Conservation (phyloP, 2,797 vertebrate species). For the Aeoliscus strigatus region DNA sequence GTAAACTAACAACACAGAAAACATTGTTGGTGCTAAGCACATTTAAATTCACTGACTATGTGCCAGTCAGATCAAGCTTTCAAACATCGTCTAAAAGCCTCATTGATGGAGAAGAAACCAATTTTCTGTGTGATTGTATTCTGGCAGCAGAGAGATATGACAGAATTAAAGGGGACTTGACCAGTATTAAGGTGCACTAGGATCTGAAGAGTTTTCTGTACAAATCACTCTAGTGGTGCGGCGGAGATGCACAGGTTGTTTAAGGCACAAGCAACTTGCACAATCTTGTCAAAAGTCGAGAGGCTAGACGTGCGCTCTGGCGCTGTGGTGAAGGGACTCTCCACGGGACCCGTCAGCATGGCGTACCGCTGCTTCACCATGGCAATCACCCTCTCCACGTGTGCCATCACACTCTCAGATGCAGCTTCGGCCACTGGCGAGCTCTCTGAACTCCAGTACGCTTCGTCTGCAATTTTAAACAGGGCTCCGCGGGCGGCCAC, state of each 20-base stretch:
- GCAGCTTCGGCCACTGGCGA: not conserved
- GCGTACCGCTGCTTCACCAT: conserved; percentile 73
- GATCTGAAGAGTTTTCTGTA: conserved; percentile 5
- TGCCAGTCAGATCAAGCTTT: too few species aligned
- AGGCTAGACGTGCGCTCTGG: conserved; percentile 66
- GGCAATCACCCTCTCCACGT: conserved; percentile 72
- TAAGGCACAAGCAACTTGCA: conserved; percentile 79
- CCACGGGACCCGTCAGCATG: conserved; percentile 74
- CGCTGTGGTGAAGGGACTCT: conserved; percentile 67
- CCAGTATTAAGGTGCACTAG: conserved; percentile 17
- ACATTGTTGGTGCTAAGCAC: too few species aligned
- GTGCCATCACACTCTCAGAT: conserved; percentile 61
- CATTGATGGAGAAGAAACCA: conserved; percentile 3
- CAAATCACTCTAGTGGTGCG: conserved; percentile 67
- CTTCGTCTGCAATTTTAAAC: conserved; percentile 50
- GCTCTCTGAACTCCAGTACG: conserved; percentile 12
- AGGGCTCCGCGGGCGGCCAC: conserved; percentile 65
- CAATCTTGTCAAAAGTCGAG: conserved; percentile 76
- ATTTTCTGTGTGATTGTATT: conserved; percentile 3
- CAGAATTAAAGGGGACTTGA: conserved; percentile 31
- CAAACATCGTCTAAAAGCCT: too few species aligned
- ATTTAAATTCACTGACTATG: too few species aligned
- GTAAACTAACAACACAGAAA: too few species aligned
- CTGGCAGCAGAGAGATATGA: conserved; percentile 4
- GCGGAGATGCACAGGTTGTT: conserved; percentile 81